Conservation (phyloP, 2,797 vertebrate genomes). For the Melanitta fusca region DNA sequence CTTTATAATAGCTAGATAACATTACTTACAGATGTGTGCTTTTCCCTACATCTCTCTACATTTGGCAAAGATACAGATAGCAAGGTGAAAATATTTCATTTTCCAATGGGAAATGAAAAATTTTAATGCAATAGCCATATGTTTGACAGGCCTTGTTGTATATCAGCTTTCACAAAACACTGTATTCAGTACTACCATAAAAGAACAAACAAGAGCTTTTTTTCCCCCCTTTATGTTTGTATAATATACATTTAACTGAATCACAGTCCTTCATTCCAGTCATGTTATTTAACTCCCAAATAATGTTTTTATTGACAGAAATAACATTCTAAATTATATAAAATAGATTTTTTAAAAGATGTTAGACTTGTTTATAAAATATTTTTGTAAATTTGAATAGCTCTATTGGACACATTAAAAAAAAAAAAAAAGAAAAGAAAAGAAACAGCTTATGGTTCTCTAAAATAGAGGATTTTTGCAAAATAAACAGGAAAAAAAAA, state of each 20-base stretch:
- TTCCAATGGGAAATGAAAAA: conserved; percentile 1
- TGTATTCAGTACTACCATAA: not conserved
- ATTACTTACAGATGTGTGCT: not conserved
- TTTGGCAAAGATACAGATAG: not conserved
- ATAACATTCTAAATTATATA: not conserved
- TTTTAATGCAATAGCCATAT: not conserved
- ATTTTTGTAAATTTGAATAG: not conserved
- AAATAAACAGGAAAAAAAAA: not conserved
- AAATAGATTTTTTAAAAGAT: not conserved
- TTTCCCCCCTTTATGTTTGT: not conserved
- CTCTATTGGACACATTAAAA: not conserved
- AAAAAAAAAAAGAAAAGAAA: not conserved
- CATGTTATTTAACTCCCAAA: not conserved
- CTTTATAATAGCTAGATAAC: not conserved
- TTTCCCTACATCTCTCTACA: not conserved
- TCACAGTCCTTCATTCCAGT: not conserved
- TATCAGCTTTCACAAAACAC: not conserved
- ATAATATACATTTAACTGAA: not conserved
- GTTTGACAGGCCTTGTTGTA: not conserved
- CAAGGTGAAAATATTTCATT: not conserved
- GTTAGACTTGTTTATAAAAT: not conserved
- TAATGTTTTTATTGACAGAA: not conserved
- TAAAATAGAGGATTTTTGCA: not conserved
- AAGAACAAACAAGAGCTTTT: not conserved
- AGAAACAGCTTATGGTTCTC: not conserved